Evolutionary conservation across 1,140 invertebrate species (phyloP).

Genomic region (Tetramorium parvispinum): DNA sequence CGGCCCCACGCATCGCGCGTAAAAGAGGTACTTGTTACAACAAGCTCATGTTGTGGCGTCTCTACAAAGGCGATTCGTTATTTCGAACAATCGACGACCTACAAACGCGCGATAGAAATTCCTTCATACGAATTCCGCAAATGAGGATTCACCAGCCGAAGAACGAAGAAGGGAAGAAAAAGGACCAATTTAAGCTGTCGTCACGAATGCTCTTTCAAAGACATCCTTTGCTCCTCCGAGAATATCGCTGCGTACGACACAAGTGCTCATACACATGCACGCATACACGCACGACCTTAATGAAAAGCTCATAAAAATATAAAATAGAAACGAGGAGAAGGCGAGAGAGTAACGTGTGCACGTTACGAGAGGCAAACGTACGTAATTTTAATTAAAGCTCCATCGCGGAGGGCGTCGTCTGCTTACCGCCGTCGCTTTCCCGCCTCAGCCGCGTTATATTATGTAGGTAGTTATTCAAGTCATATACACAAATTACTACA

Average conservation of each 20-base stretch:
- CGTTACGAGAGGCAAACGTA: constrained; percentile 80
- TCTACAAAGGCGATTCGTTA: constrained; percentile 42
- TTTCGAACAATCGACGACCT: constrained; percentile 62
- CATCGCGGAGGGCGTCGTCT: constrained; percentile 80
- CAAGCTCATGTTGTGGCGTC: not conserved
- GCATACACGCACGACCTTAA: constrained; percentile 71
- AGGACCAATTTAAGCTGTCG: constrained; percentile 66
- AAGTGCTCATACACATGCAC: constrained; percentile 26
- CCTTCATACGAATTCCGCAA: constrained; percentile 73
- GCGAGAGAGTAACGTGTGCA: constrained; percentile 59
- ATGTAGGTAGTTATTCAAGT: constrained; percentile 83
- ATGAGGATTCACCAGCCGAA: constrained; percentile 70
- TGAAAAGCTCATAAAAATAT: constrained; percentile 85
- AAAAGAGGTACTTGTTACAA: constrained; percentile 37
- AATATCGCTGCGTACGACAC: constrained; percentile 4
- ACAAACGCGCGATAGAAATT: constrained; percentile 59
- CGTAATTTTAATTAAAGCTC: constrained; percentile 85
- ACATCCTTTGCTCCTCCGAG: constrained; percentile 51
- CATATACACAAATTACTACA: constrained; percentile 82
- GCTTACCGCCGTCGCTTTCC: constrained; percentile 68
- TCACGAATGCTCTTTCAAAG: constrained; percentile 75
- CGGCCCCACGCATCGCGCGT: not conserved
- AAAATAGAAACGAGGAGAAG: constrained; percentile 71
- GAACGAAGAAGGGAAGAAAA: not conserved
- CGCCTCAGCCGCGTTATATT: constrained; percentile 76